Conservation (phyloP, 2,113 vertebrate species). For the Tragelaphus buxtoni region DNA sequence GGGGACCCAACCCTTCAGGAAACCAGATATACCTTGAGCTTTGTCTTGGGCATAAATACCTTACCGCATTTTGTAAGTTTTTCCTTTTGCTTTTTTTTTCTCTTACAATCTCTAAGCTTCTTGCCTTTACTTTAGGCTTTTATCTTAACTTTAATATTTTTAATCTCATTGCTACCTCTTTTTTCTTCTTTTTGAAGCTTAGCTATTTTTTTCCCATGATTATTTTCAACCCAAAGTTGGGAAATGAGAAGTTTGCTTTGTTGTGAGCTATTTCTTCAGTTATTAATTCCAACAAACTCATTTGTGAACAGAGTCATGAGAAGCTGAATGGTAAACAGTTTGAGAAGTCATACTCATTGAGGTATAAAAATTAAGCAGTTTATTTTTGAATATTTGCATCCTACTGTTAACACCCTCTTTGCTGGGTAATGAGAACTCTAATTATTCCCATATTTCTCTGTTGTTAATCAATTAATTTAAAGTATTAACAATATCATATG, state of each 20-base stretch:
- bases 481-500: background rate
- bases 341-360: background rate
- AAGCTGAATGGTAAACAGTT: background rate
- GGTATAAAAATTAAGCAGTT: slow-evolving; percentile 12
- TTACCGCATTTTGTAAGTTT: background rate
- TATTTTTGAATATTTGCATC: background rate
- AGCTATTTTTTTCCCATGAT: background rate
- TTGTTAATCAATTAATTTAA: background rate
- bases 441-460: slow-evolving; percentile 4
- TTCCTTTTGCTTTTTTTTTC: background rate
- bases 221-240: background rate
- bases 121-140: background rate
- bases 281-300: slow-evolving; percentile 10
- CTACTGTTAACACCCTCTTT: background rate
- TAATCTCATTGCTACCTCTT: background rate
- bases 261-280: background rate
- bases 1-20: background rate
- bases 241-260: background rate
- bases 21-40: background rate
- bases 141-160: slow-evolving; percentile 7
- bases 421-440: background rate
- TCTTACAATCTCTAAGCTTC: background rate
- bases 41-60: background rate
- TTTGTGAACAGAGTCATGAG: background rate
- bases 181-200: background rate